Evolutionary conservation across 2,113 vertebrate genomes (phyloP), one percentile per base, ranked within the genome.

Genomic region (Polyodon spathula): DNA sequence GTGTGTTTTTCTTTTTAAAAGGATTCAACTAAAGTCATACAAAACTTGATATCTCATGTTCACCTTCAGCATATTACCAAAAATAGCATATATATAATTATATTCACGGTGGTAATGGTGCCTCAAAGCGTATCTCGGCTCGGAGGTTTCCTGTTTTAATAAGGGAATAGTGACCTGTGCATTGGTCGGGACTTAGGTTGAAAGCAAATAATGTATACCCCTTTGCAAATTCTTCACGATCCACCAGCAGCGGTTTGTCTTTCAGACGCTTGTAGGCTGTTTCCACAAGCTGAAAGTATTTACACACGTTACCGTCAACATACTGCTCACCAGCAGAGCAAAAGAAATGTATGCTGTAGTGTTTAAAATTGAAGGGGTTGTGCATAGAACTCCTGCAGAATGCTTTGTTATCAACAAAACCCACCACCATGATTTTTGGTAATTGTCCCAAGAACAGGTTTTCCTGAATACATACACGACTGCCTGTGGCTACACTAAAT

Each of bases 251-350:
- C 37, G 11, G 54, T 3, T 44, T n/a, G n/a, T n/a, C 37, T 50
- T 60, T 44, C 53, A 54, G 15, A n/a, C 59, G 38, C 54, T 60
- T 60, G 39, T 12, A 40, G 60, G 37, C 41, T 54, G 5, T 37
- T 40, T 61, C 12, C 16, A 58, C 14, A 40, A 51, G 17, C 16
- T 58, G 61, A 15, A 57, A 57, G 10, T 40, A 43, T n/a, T 57
- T 41, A 40, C 11, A 61, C 12, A 37, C 12, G n/a, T 57, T 15
- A 8, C 37, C 40, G 14, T n/a, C 17, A 8, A 56, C 7, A 40
- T 27, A 46, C 5, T n/a, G n/a, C n/a, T n/a, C n/a, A n/a, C n/a
- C n/a, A n/a, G n/a, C n/a, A 58, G 15, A 9, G 53, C 41, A 3
- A 37, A 12, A 55, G n/a, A 44, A 37, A 9, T 40, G 54, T 12